These are phyloP conservation scores for Adrianichthys oophorus DNA, from an alignment of 2,797 vertebrate species.

Conservation along the genomic window DNA sequence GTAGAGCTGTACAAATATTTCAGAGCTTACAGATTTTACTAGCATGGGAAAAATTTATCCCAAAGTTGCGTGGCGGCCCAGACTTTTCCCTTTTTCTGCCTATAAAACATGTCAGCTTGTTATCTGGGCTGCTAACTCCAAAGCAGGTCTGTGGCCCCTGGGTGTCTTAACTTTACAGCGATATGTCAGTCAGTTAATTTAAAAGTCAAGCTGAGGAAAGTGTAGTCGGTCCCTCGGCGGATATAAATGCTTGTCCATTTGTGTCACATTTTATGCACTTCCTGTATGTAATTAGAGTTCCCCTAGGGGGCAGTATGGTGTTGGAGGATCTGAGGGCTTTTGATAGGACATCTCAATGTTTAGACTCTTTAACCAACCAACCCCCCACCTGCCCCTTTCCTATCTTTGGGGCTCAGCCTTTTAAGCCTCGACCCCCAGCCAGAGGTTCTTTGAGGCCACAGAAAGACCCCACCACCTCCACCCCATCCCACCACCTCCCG, in stretches of 20 bases:
- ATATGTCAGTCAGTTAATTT: slow-evolving; percentile 47
- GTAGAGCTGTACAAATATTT: slow-evolving; percentile 14
- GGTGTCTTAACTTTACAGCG: slow-evolving; percentile 29
- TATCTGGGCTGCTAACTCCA: slow-evolving; percentile 42
- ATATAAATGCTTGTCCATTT: slow-evolving; percentile 46
- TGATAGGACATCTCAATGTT: slow-evolving; percentile 50
- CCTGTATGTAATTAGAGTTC: slow-evolving; percentile 23
- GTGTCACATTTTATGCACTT: slow-evolving; percentile 38
- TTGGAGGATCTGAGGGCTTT: slow-evolving; percentile 22
- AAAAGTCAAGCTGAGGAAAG: slow-evolving; percentile 56
- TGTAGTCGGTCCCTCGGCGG: slow-evolving; percentile 24
- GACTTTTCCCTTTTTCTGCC: slow-evolving; percentile 13
- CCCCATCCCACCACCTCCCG: slow-evolving; percentile 5
- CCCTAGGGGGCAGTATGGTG: slow-evolving; percentile 56
- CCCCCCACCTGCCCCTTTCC: slow-evolving; percentile 23
- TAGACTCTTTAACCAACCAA: slow-evolving; percentile 60
- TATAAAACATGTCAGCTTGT: slow-evolving; percentile 52
- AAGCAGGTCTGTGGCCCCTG: slow-evolving; percentile 22
- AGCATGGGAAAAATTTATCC: slow-evolving; percentile 34
- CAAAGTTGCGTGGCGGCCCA: slow-evolving; percentile 15
- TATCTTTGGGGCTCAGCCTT: slow-evolving; percentile 67
- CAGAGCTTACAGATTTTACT: slow-evolving; percentile 1
- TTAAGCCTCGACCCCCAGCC: slow-evolving; percentile 66
- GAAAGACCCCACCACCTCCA: slow-evolving; percentile 43
- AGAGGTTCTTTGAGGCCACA: slow-evolving; percentile 74